Percentiles rank a stretch among this genome's conserved stretches.
Evolutionary conservation across 2,113 vertebrate genomes (phyloP).

Genomic region (Hystrix cristata): DNA sequence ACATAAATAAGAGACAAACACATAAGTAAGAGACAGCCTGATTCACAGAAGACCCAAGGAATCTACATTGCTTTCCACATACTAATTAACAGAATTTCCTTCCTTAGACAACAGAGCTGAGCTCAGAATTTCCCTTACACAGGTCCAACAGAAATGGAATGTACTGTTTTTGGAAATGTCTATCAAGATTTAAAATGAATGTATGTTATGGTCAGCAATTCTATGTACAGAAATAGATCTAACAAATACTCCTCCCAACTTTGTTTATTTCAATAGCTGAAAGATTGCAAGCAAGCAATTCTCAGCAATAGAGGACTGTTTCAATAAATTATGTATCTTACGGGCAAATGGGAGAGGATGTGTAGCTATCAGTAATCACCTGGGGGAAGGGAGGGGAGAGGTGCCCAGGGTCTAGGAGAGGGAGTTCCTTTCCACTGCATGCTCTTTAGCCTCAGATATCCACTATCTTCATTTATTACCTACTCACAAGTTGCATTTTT

Average conservation of each 20-base stretch:
- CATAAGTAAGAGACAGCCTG: neutral
- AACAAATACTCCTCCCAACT: neutral
- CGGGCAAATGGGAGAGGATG: neutral
- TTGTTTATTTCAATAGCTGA: neutral
- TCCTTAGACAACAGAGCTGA: neutral
- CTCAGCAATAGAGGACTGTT: neutral
- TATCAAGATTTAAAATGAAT: constrained; percentile 45
- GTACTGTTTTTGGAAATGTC: neutral
- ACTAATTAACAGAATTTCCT: neutral
- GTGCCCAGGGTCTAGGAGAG: neutral
- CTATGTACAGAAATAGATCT: neutral
- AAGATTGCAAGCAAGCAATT: neutral
- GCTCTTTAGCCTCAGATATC: neutral
- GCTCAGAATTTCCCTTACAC: neutral
- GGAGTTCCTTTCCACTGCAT: neutral
- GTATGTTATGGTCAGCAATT: constrained; percentile 14
- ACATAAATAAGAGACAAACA: neutral
- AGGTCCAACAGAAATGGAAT: constrained; percentile 10
- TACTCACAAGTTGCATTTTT: neutral
- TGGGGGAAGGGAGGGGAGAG: neutral
- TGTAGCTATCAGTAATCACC: neutral
- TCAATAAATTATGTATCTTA: constrained; percentile 53
- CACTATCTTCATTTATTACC: neutral
- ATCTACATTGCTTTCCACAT: neutral
- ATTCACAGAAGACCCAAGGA: neutral